Evolutionary conservation across 2,888 invertebrate species (phyloP).

Genomic region (Charanyca ferruginea): DNA sequence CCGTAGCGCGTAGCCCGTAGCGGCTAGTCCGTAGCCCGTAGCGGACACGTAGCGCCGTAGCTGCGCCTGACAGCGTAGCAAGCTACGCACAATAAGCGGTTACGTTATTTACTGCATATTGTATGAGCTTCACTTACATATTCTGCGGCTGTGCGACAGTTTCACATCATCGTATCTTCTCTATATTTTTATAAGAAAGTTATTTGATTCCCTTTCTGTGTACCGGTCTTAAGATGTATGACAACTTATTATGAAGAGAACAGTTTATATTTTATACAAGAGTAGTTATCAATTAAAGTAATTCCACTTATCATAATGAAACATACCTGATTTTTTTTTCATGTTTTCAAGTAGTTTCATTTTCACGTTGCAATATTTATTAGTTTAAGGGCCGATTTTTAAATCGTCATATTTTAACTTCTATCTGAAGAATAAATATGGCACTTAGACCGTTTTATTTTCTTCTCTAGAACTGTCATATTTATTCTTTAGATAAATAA

Average conservation of each 20-base stretch:
- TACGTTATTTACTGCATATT: conserved; percentile 64
- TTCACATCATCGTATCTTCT: conserved; percentile 21
- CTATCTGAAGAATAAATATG: no score
- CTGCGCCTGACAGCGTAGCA: conserved; percentile 50
- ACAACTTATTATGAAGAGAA: background rate
- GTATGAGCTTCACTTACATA: conserved; percentile 47
- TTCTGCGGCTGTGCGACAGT: conserved; percentile 30
- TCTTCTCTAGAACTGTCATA: no score
- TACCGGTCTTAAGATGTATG: background rate
- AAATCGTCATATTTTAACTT: no score
- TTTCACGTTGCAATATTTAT: no score
- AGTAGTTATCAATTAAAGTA: background rate
- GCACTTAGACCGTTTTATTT: no score
- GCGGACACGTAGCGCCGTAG: conserved; percentile 46
- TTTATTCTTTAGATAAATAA: no score
- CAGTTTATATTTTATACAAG: background rate
- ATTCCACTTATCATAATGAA: background rate
- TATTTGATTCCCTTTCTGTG: conserved; percentile 5
- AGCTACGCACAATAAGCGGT: conserved; percentile 59
- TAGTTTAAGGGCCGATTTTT: no score
- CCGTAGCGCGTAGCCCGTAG: conserved; percentile 33
- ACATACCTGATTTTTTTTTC: no score
- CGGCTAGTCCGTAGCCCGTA: conserved; percentile 38
- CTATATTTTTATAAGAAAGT: conserved; percentile 20
- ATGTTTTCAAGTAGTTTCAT: no score